Evolutionary conservation across 2,888 invertebrate genomes (phyloP), one percentile per base, ranked within the genome.

Genomic region (Polyommatus iphigenia): DNA sequence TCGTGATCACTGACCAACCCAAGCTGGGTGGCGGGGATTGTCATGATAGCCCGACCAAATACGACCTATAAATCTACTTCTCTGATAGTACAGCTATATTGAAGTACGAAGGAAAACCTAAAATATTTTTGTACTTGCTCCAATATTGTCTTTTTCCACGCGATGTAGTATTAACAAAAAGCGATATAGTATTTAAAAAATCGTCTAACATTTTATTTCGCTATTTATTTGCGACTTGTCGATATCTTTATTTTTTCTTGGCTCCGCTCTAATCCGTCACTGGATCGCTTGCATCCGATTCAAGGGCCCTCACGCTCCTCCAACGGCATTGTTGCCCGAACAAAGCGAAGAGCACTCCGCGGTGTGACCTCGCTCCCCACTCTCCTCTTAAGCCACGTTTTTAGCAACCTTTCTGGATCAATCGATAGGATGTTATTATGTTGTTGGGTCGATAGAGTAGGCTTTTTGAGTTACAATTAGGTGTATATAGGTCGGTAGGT

Each of bases 201-300:
- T 24, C 13, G 10, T 29, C 18, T 3, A 62, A 62, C 67, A 32
- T 32, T 67, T 59, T 59, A 59, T 59, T 67, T 29, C 67, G 20
- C 29, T 15, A 62, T 13, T 18, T 67, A 18, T 67, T 29, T 67
- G 6, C 29, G 67, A 67, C 67, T 67, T 67, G 75, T 75, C 75
- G 50, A 54, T 75, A 75, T 50, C 75, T 87, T 86, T 85, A 84
- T 85, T 87, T 87, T 85, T 84, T 75, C 79, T 78, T 79, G 73
- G 76, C 71, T 59, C 88, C 83, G 80, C 82, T 83, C 84, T 86
- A 86, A 85, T 86, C 84, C 84, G 82, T 84, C 87, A 87, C 87
- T 87, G 90, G 89, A 91, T 91, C 88, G 90, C 91, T 90, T 90
- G 91, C 92, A 92, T 91, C 91, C 88, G 89, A 91, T 90, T 90